A percentile compares a stretch with the other conserved stretches of the same genome.
Evolutionary conservation across 2,888 invertebrate genomes (phyloP).

Genomic region (Agrenia bidenticulata): DNA sequence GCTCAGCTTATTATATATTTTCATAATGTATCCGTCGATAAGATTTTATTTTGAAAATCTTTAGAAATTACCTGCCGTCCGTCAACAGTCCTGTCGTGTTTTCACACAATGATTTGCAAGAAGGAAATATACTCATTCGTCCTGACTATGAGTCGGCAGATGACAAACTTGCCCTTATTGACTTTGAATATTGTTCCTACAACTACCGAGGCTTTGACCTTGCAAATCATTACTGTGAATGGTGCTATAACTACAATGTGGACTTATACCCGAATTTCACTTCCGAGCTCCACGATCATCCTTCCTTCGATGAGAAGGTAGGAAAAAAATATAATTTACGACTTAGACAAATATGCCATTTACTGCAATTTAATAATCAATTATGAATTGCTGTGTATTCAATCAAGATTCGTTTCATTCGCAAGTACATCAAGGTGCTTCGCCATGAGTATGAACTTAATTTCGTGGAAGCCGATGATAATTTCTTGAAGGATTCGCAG

Average conservation of each 20-base stretch:
- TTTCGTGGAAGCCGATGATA: constrained; percentile 54
- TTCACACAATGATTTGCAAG: constrained; percentile 93
- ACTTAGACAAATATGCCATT: too few species aligned
- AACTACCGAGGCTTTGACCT: constrained; percentile 91
- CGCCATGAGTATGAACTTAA: constrained; percentile 57
- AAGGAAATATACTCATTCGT: constrained; percentile 71
- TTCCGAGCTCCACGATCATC: constrained; percentile 68
- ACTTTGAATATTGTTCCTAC: constrained; percentile 94
- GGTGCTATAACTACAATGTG: constrained; percentile 84
- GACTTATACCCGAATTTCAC: constrained; percentile 74
- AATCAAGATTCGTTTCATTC: constrained; percentile 60
- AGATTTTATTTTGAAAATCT: not conserved
- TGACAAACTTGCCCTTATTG: constrained; percentile 70
- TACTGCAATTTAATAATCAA: too few species aligned
- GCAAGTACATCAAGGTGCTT: constrained; percentile 62
- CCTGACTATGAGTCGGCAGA: constrained; percentile 57
- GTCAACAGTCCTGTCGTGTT: constrained; percentile 80
- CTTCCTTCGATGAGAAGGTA: constrained; percentile 78
- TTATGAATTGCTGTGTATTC: too few species aligned
- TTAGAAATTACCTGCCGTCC: constrained; percentile 58
- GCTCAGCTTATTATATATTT: too few species aligned
- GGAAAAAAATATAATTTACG: not conserved
- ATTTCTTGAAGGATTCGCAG: constrained; percentile 53
- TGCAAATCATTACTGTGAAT: constrained; percentile 92
- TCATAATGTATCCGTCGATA: not conserved